A percentile compares a stretch with the other conserved stretches of the same genome.
Evolutionary conservation across 2,113 vertebrate species (phyloP).

Genomic region (Chitala chitala): DNA sequence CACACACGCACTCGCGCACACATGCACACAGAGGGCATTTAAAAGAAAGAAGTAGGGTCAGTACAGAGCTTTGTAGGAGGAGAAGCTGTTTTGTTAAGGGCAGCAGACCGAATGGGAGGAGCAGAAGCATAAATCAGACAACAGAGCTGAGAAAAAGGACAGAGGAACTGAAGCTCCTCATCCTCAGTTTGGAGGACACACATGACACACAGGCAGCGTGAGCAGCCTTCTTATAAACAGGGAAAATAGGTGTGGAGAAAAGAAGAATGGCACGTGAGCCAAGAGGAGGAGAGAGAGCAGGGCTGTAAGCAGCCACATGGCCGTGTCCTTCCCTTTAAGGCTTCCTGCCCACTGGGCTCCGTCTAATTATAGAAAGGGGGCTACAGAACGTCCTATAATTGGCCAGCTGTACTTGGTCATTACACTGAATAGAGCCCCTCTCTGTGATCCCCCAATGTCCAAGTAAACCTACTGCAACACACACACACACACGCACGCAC

Average conservation of each 20-base stretch:
- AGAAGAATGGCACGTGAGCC: neutral
- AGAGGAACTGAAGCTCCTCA: too few relatives aligned
- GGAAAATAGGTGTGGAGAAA: neutral
- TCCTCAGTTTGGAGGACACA: neutral
- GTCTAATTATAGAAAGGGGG: slow-evolving; percentile 22
- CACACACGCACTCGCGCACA: neutral
- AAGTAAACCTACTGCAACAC: neutral
- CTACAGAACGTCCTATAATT: slow-evolving; percentile 17
- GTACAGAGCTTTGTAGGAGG: neutral
- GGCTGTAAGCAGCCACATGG: neutral
- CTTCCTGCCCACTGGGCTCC: neutral
- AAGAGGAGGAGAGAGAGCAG: neutral
- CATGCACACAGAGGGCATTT: neutral
- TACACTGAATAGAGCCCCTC: neutral
- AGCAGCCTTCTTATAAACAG: neutral
- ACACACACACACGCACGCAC: neutral
- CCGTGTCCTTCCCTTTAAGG: slow-evolving; percentile 17
- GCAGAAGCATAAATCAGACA: neutral
- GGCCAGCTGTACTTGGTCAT: slow-evolving; percentile 13
- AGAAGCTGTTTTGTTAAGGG: neutral
- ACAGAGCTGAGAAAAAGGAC: neutral
- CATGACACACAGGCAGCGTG: neutral
- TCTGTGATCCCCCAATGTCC: neutral
- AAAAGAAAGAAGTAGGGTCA: neutral
- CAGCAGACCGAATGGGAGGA: neutral